phyloP scores from a whole-genome alignment of 2,888 invertebrate genomes.

The Chelonus formosanus region DNA sequence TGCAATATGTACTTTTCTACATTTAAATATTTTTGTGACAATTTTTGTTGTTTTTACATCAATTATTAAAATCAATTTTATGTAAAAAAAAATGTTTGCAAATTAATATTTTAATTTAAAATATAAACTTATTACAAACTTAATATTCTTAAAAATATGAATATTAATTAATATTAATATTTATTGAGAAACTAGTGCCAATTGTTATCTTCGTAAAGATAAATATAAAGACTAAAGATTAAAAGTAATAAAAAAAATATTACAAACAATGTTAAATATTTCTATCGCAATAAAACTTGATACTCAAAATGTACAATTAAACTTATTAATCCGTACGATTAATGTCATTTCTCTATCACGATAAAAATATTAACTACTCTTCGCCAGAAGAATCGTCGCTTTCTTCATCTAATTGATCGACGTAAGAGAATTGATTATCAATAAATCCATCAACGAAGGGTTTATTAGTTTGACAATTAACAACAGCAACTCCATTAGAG shows the following conservation, averaged over 20 bases:
- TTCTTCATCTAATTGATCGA: constrained; percentile 44
- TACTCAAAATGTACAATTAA: neutral
- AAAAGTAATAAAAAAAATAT: constrained; percentile 17
- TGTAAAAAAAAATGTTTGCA: neutral
- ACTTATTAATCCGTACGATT: neutral
- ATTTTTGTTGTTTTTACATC: neutral
- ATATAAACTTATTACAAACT: constrained; percentile 65
- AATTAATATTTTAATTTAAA: constrained; percentile 50
- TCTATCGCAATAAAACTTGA: constrained; percentile 11
- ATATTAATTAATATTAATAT: neutral
- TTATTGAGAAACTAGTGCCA: too few relatives aligned
- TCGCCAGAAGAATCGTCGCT: constrained; percentile 24
- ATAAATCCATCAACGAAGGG: constrained; percentile 55
- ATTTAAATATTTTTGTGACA: too few relatives aligned
- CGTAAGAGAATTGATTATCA: constrained; percentile 52
- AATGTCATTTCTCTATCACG: neutral
- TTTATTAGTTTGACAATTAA: constrained; percentile 57
- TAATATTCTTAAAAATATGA: constrained; percentile 51
- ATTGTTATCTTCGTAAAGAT: too few relatives aligned
- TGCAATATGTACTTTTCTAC: too few relatives aligned
- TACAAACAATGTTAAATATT: constrained; percentile 9
- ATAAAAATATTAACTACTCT: neutral
- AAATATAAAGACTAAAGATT: neutral
- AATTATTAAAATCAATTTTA: neutral
- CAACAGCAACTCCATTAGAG: constrained; percentile 55